phyloP scores from a whole-genome alignment of 2,888 invertebrate genomes.

The Allygus modestus region DNA sequence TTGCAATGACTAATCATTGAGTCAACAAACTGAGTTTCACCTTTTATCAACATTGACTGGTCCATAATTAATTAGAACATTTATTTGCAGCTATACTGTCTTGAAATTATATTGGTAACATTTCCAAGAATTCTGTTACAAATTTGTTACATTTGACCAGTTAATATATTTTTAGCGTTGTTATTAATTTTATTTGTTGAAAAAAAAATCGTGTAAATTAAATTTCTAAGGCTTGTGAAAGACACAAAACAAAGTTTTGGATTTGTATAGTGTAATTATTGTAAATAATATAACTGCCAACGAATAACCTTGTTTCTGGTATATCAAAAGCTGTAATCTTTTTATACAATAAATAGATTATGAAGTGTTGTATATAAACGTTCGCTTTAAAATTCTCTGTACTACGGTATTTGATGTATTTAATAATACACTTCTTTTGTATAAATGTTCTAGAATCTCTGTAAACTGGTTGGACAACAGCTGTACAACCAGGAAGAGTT shows the following conservation, averaged over 20 bases:
- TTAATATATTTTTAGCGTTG: neutral
- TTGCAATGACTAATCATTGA: too few relatives aligned
- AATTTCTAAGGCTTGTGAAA: slow-evolving; percentile 38
- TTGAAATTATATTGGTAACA: too few relatives aligned
- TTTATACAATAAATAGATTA: slow-evolving; percentile 24
- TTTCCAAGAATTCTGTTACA: too few relatives aligned
- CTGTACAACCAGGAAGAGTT: too few relatives aligned
- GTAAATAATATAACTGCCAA: slow-evolving; percentile 29
- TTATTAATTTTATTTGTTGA: slow-evolving; percentile 7
- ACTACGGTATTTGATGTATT: slow-evolving; percentile 16
- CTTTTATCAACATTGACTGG: too few relatives aligned
- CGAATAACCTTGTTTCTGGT: neutral
- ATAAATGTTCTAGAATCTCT: neutral
- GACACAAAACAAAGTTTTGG: slow-evolving; percentile 27
- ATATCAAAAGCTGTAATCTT: slow-evolving; percentile 1
- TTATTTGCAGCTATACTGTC: too few relatives aligned
- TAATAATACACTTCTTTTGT: neutral
- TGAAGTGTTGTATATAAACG: slow-evolving; percentile 25
- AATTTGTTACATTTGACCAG: neutral
- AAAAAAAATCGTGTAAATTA: neutral
- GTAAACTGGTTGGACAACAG: neutral
- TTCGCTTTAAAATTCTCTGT: slow-evolving; percentile 17
- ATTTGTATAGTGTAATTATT: slow-evolving; percentile 21
- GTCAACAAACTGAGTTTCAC: too few relatives aligned
- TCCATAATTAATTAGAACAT: too few relatives aligned